Evolutionary conservation across 2,888 invertebrate genomes (phyloP), one percentile per base, ranked within the genome.

Genomic region (Ashinkailepas kermadecensis): DNA sequence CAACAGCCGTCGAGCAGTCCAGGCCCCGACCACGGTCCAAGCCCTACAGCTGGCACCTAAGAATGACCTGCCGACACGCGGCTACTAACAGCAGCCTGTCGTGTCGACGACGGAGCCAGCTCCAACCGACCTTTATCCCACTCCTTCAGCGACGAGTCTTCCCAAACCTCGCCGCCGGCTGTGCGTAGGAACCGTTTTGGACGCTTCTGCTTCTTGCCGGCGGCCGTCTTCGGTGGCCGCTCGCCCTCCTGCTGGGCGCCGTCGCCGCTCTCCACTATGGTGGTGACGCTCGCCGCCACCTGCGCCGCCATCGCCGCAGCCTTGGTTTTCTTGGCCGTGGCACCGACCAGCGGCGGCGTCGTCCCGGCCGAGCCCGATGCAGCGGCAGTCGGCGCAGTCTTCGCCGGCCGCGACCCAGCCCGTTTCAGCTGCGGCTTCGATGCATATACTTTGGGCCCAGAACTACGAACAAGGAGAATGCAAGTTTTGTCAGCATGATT

Each of bases 91-190:
- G 39, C 39, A 39, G 39, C 39, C 39, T 39, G 39, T 39, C 39
- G 39, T 39, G 1, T 39, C 39, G n/a, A 80, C 80, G 57, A 15
- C 21, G 58, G 21, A 58, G 13, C 59, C 13, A 7, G n/a, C 58
- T 21, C 18, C n/a, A 21, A 11, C 86, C 86, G 85, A 91, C 92
- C 92, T 85, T 95, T 94, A n/a, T 95, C 93, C 99, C 99, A 99
- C 86, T 99, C 99, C 25, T 92, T 89, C 81, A 99, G 88, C 0
- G 97, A 95, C 54, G 92, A 91, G 88, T 99, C 99, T 88, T 99
- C 99, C 99, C 99, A 99, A 0, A 94, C 93, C 85, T 94, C 93
- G 0, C 97, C 97, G 8, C 97, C 99, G 0, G 97, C 98, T 84
- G 93, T 94, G 58, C 99, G 90, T 81, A 98, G 92, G 83, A 95